Conservation (phyloP, 1,140 invertebrate genomes). For the Whitmania pigra region DNA sequence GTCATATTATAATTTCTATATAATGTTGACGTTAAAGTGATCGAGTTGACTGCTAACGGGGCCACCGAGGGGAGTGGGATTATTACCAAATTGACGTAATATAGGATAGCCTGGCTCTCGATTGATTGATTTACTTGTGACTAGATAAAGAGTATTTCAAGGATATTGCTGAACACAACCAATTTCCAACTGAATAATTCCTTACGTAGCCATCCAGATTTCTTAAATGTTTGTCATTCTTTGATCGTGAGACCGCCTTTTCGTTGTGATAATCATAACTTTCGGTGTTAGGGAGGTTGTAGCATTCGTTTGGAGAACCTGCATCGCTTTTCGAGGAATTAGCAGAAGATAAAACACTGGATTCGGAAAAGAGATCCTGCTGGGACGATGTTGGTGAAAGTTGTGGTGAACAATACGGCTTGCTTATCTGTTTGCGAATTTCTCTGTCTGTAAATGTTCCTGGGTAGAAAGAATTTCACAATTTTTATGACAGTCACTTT, state of each 20-base stretch:
- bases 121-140: too few species aligned
- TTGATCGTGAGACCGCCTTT: background rate
- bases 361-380: conserved; percentile 32
- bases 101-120: too few species aligned
- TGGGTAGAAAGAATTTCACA: too few species aligned
- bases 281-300: conserved; percentile 4
- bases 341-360: conserved; percentile 36
- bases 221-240: conserved; percentile 17
- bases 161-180: background rate
- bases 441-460: too few species aligned
- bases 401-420: conserved; percentile 29
- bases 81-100: too few species aligned
- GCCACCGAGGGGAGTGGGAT: too few species aligned
- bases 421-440: background rate
- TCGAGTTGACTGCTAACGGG: too few species aligned
- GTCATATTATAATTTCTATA: background rate
- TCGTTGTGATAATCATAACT: background rate
- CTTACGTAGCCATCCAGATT: conserved; percentile 18
- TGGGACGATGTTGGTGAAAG: conserved; percentile 36
- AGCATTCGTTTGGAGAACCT: conserved; percentile 8
- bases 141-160: too few species aligned
- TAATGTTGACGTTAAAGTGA: too few species aligned
- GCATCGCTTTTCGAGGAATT: conserved; percentile 13
- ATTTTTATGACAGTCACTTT: too few species aligned
- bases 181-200: background rate